These are phyloP conservation scores for Orthonevra nobilis DNA, from an alignment of 2,888 invertebrate species.

Conservation along the genomic window DNA sequence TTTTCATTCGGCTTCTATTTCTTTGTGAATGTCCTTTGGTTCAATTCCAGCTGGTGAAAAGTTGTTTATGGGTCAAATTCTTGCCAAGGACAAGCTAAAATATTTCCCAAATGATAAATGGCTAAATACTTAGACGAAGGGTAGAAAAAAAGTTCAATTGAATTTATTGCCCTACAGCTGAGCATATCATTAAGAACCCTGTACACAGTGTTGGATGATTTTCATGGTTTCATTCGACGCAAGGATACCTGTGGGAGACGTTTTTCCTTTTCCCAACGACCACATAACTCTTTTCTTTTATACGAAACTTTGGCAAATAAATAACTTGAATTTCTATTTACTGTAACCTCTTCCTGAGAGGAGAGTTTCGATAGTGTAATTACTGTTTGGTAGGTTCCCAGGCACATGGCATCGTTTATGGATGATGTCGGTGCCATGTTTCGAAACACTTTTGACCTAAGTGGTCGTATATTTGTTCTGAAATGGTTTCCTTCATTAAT, in stretches of 20 bases:
- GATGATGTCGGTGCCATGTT: constrained; percentile 28
- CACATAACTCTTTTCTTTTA: constrained; percentile 7
- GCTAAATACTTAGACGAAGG: constrained; percentile 18
- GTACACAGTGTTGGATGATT: background rate
- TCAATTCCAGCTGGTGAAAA: constrained; percentile 43
- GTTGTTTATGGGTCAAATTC: constrained; percentile 65
- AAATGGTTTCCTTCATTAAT: constrained; percentile 18
- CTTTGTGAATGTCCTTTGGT: constrained; percentile 14
- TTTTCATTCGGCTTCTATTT: constrained; percentile 12
- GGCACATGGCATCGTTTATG: constrained; percentile 47
- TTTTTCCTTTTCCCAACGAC: constrained; percentile 6
- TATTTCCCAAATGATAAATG: constrained; percentile 53
- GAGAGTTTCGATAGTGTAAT: constrained; percentile 23
- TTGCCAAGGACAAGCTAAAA: constrained; percentile 56
- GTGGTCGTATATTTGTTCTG: background rate
- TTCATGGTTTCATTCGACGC: background rate
- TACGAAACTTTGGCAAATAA: no score
- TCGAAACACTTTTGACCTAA: constrained; percentile 45
- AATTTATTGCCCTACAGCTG: constrained; percentile 33
- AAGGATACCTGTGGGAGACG: constrained; percentile 33
- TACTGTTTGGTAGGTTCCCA: constrained; percentile 44
- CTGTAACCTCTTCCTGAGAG: background rate
- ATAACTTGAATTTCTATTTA: constrained; percentile 9
- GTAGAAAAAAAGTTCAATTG: constrained; percentile 32
- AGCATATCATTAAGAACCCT: background rate